These are phyloP conservation scores for Augochlorella aurata DNA, from an alignment of 2,888 invertebrate species.

Conservation along the genomic window DNA sequence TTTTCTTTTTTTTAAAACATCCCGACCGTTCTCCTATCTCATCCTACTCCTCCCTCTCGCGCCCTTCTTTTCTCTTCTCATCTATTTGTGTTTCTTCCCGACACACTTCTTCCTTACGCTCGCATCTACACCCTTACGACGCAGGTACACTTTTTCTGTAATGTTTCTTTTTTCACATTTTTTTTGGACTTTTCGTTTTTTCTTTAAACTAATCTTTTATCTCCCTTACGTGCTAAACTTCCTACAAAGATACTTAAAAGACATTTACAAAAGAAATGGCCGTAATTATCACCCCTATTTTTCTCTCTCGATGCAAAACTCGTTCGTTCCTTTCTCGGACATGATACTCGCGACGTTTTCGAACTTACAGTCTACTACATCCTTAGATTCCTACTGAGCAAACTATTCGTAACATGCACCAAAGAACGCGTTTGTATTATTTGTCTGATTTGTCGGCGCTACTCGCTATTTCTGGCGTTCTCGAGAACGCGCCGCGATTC, in stretches of 20 bases:
- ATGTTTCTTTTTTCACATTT: constrained; percentile 44
- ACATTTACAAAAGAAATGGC: constrained; percentile 64
- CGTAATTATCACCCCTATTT: constrained; percentile 48
- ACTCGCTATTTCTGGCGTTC: background rate
- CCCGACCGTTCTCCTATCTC: constrained; percentile 2
- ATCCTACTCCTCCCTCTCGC: background rate
- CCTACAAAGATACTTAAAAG: constrained; percentile 65
- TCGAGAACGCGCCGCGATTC: constrained; percentile 6
- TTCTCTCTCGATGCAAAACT: constrained; percentile 10
- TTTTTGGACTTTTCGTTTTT: constrained; percentile 36
- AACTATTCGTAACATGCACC: constrained; percentile 68
- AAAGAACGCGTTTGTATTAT: constrained; percentile 29
- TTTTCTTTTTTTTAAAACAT: constrained; percentile 27
- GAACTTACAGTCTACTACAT: constrained; percentile 58
- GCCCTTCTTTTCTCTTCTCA: background rate
- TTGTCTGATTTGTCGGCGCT: background rate
- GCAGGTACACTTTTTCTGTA: constrained; percentile 76
- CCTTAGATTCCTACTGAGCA: constrained; percentile 73
- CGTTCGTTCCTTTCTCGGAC: constrained; percentile 46
- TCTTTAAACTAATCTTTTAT: constrained; percentile 52
- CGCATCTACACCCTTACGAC: constrained; percentile 69
- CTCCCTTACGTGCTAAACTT: constrained; percentile 61
- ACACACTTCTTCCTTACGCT: constrained; percentile 41
- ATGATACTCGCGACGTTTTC: constrained; percentile 25
- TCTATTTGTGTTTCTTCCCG: background rate